Base-by-base conservation (phyloP, 1,140 invertebrate species). In the Nasonia vitripennis region DNA sequence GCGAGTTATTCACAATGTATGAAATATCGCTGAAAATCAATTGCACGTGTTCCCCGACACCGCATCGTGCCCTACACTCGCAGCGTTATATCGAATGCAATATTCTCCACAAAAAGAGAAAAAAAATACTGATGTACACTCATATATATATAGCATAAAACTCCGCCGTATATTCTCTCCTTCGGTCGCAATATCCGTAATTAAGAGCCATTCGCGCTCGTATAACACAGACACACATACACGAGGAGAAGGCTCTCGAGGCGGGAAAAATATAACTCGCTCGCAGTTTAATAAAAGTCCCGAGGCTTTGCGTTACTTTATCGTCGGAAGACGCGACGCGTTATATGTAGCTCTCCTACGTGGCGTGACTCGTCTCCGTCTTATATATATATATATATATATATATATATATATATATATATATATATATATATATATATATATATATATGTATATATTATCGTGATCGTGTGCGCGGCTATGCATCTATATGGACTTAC, bases 281-380 rank as follows among this genome's bases (percentile, higher is more conserved):
- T 17, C 41, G 41, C 9, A 81, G 62, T 81, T 81, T 73, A 71
- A 81, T 81, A 81, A 81, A 81, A 81, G 17, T 81, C 68, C 48
- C 23, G 23, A 51, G 68, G 41, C 45, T 51, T 48, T 73, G 45
- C 41, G n/a, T 71, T 71, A 7, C 41, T 81, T 37, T 71, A 31
- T 20, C 68, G n/a, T 31, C 68, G 55, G 4, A 20, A 62, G 55
- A 62, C 55, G 55, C 20, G 11, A 14, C 12, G 11, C 51, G 51
- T 55, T 62, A 6, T 45, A 45, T 62, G 34, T 34, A 34, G n/a
- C 55, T 62, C 55, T 12, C 2, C 9, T 51, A 51, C n/a, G 1
- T 62, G 17, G 41, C 41, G 23, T 81, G 62, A 71, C 79, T 81
- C 79, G 41, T 81, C 23, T 27, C n/a, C 27, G 23, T 62, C 55